Evolutionary conservation across 2,888 invertebrate genomes (phyloP), one percentile per base, ranked within the genome.

Genomic region (Hyposoter didymator): DNA sequence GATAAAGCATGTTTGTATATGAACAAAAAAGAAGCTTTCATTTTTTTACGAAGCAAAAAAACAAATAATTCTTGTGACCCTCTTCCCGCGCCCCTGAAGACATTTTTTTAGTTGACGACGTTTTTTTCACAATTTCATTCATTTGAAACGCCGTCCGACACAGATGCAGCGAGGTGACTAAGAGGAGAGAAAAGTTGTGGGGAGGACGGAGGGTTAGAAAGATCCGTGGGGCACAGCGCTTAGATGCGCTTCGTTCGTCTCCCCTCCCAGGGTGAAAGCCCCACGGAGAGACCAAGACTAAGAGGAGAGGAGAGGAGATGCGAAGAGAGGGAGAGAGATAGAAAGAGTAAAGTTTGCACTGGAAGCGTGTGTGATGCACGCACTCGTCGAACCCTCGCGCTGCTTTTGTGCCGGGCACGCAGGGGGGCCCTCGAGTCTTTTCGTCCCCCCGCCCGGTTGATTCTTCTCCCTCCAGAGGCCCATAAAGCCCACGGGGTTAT

Each of bases 241-340:
- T 78, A 45, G 76, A 70, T 78, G 78, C 72, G 78, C 43, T 75
- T 84, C 72, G 43, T 79, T 73, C 76, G 88, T 87, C 88, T 87
- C 89, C 59, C 88, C 88, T 88, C 59, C 89, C 88, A 88, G 89
- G 87, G 88, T 84, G 89, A 88, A 88, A 86, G 84, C 87, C 88
- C 88, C 88, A 87, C 49, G 39, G 64, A 75, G 70, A 55, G 55
- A 72, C 28, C 45, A 62, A 43, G 43, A 72, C 28, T 45, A 62
- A 43, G 43, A 70, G n/a, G 5, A 19, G 49, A 49, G 5, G 8
- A 28, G 32, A 14, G n/a, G 49, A 49, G 28, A 70, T n/a, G n/a
- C 2, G 66, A 43, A 59, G 69, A 73, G 47, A 64, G 14, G 32
- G 49, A 59, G 19, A 62, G 70, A 59, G 70, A 79, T 67, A 75